These are phyloP conservation scores for Hyaena hyaena DNA, from an alignment of 2,113 vertebrate genomes.

Conservation along the genomic window DNA sequence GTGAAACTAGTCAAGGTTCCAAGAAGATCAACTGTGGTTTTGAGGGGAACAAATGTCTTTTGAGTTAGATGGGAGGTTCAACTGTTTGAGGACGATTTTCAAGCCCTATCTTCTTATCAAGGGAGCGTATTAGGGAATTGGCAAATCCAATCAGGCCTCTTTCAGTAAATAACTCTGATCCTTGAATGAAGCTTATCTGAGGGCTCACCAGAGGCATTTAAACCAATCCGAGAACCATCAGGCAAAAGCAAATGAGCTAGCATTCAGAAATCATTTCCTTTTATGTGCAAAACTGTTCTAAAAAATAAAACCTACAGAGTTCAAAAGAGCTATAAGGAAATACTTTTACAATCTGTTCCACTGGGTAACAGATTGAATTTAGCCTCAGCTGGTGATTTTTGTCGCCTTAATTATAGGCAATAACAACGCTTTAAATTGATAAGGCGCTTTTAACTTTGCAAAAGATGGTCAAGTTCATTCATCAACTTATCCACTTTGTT, in stretches of 20 bases:
- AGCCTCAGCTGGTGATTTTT: conserved; percentile 28
- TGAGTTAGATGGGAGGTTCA: neutral
- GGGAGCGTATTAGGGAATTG: neutral
- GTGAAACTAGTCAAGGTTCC: neutral
- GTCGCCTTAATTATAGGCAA: conserved; percentile 16
- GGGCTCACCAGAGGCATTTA: neutral
- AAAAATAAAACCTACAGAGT: neutral
- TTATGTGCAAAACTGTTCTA: conserved; percentile 9
- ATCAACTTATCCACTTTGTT: neutral
- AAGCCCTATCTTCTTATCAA: neutral
- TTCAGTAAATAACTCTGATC: neutral
- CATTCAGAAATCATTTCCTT: conserved; percentile 44
- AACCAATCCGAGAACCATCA: neutral
- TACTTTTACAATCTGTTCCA: conserved; percentile 24
- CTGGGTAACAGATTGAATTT: conserved; percentile 24
- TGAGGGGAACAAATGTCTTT: neutral
- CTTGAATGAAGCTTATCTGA: neutral
- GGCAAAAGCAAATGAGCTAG: neutral
- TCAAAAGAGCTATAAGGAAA: conserved; percentile 34
- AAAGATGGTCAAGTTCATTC: conserved; percentile 27
- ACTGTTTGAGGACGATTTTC: neutral
- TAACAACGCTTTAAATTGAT: conserved; percentile 30
- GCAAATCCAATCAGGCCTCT: neutral
- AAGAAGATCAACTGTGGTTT: neutral
- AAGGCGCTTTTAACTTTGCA: conserved; percentile 17